phyloP scores from a whole-genome alignment of 2,797 vertebrate genomes.

The Heteromormyrus szaboi region DNA sequence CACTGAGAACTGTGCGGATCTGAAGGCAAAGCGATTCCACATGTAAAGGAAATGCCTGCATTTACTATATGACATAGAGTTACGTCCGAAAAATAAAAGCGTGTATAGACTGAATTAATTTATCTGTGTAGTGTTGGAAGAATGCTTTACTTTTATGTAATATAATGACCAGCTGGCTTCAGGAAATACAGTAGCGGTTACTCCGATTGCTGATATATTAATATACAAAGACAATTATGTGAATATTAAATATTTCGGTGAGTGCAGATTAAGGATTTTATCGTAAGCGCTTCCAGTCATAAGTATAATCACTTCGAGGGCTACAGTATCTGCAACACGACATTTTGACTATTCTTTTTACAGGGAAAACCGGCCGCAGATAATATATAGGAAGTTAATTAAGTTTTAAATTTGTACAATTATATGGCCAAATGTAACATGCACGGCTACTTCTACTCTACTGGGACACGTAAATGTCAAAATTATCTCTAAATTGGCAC shows the following conservation, averaged over 20 bases:
- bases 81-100: background rate
- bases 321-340: background rate
- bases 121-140: background rate
- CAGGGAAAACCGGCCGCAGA: background rate
- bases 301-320: background rate
- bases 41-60: background rate
- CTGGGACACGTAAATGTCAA: background rate
- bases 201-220: background rate
- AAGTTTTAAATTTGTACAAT: background rate
- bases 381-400: background rate
- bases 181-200: background rate
- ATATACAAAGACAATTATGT: background rate
- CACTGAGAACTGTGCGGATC: background rate
- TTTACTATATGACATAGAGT: background rate
- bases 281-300: background rate
- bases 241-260: background rate
- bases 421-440: background rate
- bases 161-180: background rate
- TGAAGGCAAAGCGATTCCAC: background rate
- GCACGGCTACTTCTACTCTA: background rate
- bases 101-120: background rate
- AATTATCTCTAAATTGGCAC: background rate
- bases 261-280: background rate
- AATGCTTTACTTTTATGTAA: background rate
- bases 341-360: background rate